phyloP scores from a whole-genome alignment of 1,140 invertebrate species.

The Dolichoris vasculosae region DNA sequence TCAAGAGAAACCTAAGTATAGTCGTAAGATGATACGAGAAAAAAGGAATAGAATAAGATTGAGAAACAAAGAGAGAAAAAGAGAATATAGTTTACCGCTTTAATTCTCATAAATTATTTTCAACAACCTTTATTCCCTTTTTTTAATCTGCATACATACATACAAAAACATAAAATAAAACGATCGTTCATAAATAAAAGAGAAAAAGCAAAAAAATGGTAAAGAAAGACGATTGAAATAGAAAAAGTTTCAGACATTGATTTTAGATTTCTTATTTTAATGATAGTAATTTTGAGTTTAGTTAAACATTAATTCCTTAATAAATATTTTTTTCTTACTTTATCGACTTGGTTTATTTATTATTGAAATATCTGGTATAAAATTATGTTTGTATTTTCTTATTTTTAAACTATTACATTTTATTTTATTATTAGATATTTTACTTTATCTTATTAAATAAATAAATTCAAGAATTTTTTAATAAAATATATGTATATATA shows the following conservation, averaged over 20 bases:
- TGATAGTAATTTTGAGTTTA: neutral
- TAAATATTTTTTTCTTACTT: constrained; percentile 24
- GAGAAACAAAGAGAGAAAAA: constrained; percentile 16
- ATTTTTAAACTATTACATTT: neutral
- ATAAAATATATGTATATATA: neutral
- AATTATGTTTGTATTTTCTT: neutral
- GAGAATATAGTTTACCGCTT: constrained; percentile 31
- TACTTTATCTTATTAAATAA: neutral
- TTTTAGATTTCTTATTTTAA: constrained; percentile 34
- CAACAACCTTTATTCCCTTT: constrained; percentile 50
- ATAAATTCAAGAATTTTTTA: neutral
- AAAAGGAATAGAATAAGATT: constrained; percentile 49
- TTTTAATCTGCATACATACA: constrained; percentile 31
- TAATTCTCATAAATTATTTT: constrained; percentile 57
- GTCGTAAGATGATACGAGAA: constrained; percentile 38
- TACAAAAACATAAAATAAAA: constrained; percentile 42
- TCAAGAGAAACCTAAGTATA: constrained; percentile 8
- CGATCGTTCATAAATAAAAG: constrained; percentile 5
- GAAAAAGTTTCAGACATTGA: neutral
- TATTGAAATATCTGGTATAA: neutral
- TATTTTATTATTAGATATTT: neutral
- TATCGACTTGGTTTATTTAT: neutral
- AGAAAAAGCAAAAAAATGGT: neutral
- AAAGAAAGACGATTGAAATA: neutral
- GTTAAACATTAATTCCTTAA: neutral